These are phyloP conservation scores for Nyctalus aviator DNA, from an alignment of 2,797 vertebrate genomes.

Conservation along the genomic window DNA sequence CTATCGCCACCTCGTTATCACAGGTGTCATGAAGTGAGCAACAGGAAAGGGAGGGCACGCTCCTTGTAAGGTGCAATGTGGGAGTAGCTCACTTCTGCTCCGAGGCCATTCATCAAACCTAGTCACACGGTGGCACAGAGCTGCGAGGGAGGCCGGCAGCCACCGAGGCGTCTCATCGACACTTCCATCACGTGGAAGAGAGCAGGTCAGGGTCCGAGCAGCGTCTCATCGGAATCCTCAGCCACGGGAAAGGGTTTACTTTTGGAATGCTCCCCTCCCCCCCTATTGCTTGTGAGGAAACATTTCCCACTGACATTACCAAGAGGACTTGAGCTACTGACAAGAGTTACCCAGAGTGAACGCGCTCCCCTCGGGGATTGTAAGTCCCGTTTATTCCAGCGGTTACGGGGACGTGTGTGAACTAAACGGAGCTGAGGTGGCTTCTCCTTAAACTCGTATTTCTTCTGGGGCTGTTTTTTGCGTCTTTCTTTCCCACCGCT, in stretches of 20 bases:
- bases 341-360: conserved; percentile 33
- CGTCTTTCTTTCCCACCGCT: neutral
- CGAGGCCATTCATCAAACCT: neutral
- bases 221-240: neutral
- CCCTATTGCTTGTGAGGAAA: neutral
- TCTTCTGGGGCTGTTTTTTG: conserved; percentile 39
- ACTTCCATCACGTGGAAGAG: neutral
- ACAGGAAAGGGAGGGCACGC: neutral
- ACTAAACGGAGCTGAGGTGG: conserved; percentile 19
- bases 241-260: conserved; percentile 28
- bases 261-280: neutral
- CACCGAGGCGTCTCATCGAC: neutral
- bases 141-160: neutral
- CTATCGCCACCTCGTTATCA: neutral
- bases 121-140: neutral
- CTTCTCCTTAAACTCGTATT: neutral
- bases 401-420: conserved; percentile 19
- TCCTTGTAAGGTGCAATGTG: neutral
- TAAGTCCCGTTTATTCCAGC: conserved; percentile 51
- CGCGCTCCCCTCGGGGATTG: conserved; percentile 29
- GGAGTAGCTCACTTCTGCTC: neutral
- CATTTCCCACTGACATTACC: neutral
- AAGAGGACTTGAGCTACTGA: conserved; percentile 17
- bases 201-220: neutral
- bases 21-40: neutral